A percentile compares a stretch with the other conserved stretches of the same genome.
Evolutionary conservation across 2,888 invertebrate species (phyloP).

Genomic region (Eristalis arbustorum): DNA sequence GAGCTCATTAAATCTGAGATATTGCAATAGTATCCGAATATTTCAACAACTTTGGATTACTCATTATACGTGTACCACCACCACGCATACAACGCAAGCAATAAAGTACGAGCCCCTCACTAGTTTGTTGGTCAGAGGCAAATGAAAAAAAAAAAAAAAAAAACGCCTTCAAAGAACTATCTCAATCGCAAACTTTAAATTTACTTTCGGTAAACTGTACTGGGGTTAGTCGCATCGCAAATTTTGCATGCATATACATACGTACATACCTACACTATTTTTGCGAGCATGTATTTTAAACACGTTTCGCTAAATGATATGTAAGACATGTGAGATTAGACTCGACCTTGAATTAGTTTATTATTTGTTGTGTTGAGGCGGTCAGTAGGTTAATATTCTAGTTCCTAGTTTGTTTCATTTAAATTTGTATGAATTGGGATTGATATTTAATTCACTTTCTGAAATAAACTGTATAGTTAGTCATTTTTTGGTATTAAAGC

Average conservation of each 20-base stretch:
- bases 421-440: background rate
- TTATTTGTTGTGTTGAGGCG: constrained; percentile 17
- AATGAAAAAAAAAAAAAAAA: background rate
- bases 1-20: constrained; percentile 33
- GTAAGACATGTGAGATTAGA: constrained; percentile 33
- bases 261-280: background rate
- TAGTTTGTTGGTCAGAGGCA: background rate
- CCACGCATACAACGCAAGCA: constrained; percentile 6
- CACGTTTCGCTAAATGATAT: constrained; percentile 31
- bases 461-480: background rate
- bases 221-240: background rate
- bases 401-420: constrained; percentile 26
- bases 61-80: constrained; percentile 31
- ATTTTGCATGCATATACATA: background rate
- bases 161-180: constrained; percentile 45
- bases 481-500: background rate
- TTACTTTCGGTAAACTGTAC: background rate
- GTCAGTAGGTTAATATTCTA: constrained; percentile 10
- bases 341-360: constrained; percentile 42
- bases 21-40: constrained; percentile 44
- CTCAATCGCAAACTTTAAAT: constrained; percentile 14
- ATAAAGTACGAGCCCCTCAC: constrained; percentile 42
- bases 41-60: constrained; percentile 54
- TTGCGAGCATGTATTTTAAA: constrained; percentile 14
- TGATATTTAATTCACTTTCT: no score